Evolutionary conservation across 2,797 vertebrate species (phyloP).

Genomic region (Erpetoichthys calabaricus): DNA sequence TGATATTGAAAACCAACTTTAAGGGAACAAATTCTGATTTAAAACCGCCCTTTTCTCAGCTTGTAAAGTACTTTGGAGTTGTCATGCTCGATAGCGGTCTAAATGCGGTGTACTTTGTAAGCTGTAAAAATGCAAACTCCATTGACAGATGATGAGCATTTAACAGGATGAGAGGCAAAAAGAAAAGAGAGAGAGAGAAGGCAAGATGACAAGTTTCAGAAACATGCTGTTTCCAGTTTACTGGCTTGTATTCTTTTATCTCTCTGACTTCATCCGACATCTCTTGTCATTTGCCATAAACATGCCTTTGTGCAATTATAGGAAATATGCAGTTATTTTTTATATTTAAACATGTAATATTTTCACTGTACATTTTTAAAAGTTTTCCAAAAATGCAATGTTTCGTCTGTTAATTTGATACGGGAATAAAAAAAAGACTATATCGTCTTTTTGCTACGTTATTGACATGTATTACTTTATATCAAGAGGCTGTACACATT

Average conservation of each 20-base stretch:
- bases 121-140: background rate
- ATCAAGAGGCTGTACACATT: too few relatives aligned
- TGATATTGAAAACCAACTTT: too few relatives aligned
- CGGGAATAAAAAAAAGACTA: too few relatives aligned
- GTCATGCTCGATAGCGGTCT: too few relatives aligned
- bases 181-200: background rate
- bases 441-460: too few relatives aligned
- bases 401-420: background rate
- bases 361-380: background rate
- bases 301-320: background rate
- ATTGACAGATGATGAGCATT: background rate
- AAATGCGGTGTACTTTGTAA: too few relatives aligned
- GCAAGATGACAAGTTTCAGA: background rate
- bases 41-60: too few relatives aligned
- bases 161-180: background rate
- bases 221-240: constrained; percentile 1
- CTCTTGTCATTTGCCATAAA: background rate
- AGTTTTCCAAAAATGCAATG: background rate
- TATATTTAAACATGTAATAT: too few relatives aligned
- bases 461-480: too few relatives aligned
- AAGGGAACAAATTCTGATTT: too few relatives aligned
- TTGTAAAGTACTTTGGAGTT: too few relatives aligned
- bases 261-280: background rate
- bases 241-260: background rate
- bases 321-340: too few relatives aligned